Evolutionary conservation across 1,140 invertebrate genomes (phyloP), one percentile per base, ranked within the genome.

Genomic region (Nixonia krombeini): DNA sequence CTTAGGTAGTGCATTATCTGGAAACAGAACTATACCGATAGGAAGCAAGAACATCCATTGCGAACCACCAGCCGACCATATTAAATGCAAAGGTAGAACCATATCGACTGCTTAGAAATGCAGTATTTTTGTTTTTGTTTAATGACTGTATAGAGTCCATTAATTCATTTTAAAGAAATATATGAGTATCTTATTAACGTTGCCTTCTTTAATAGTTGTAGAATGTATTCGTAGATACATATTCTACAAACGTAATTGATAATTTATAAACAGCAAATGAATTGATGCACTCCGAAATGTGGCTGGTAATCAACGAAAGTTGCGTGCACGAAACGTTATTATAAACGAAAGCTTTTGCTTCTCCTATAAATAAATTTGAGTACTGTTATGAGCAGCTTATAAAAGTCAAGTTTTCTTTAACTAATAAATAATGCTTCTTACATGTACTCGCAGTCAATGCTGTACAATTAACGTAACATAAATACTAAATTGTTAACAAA

Each of bases 41-140:
- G 91, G 91, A 79, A 90, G 90, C 87, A 90, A 89, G 77, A 88
- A 90, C 84, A 87, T 92, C 64, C 91, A 92, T 84, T 92, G 91
- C 76, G 89, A 90, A 66, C 91, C 90, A 28, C 91, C 91, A 51
- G 81, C 87, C 66, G 89, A 87, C 76, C 89, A 84, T 85, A 83
- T 83, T 76, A 73, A 74, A 17, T 53, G 61, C 40, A 68, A 80
- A 82, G 80, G 78, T 82, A 81, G 78, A 74, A 57, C 63, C 67
- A 52, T 49, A 47, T 47, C 46, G n/a, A 35, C 10, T 31, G 4
- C 9, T 26, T 9, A 26, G 25, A 53, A 15, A 18, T 50, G 17
- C 35, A 35, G 47, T 62, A 13, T 21, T 21, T 6, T 6, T 21
- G 21, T 21, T 21, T 2, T 21, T 6, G 21, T 21, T 3, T 6